A percentile compares a stretch with the other conserved stretches of the same genome.
Evolutionary conservation across 2,797 vertebrate species (phyloP).

Genomic region (Coilia nasus): DNA sequence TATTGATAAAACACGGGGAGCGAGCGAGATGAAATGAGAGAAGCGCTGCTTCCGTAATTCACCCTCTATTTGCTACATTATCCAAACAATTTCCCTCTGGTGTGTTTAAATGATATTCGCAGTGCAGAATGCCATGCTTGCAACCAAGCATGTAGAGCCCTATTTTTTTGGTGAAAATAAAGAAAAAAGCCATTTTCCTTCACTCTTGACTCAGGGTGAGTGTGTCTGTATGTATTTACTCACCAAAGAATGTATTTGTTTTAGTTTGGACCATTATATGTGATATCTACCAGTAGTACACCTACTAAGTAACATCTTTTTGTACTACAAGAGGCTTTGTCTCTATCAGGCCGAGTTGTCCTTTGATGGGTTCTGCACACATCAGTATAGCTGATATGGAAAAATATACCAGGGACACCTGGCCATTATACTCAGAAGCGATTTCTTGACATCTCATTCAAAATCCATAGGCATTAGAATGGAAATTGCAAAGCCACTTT

Average conservation of each 20-base stretch:
- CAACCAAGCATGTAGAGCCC: neutral
- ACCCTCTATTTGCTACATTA: slow-evolving; percentile 34
- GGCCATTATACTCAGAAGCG: too few species aligned
- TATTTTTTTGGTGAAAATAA: neutral
- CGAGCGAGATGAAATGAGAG: slow-evolving; percentile 45
- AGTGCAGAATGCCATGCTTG: slow-evolving; percentile 24
- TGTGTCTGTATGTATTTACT: neutral
- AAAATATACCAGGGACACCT: too few species aligned
- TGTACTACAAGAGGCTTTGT: neutral
- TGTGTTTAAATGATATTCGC: slow-evolving; percentile 43
- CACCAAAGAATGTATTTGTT: neutral
- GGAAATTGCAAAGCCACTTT: too few species aligned
- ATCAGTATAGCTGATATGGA: too few species aligned
- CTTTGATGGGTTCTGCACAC: too few species aligned
- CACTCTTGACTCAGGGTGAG: neutral
- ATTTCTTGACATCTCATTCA: too few species aligned
- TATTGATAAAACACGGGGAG: slow-evolving; percentile 47
- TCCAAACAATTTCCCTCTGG: slow-evolving; percentile 43
- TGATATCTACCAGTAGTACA: neutral
- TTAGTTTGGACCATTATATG: neutral
- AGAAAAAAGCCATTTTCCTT: neutral
- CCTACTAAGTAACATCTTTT: neutral
- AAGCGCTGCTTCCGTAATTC: slow-evolving; percentile 33
- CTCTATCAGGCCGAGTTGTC: neutral
- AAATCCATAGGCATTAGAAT: too few species aligned